A percentile compares a stretch with the other conserved stretches of the same genome.
These are phyloP conservation scores for Lacanobia wlatinum DNA, from an alignment of 2,888 invertebrate species.

Conservation along the genomic window DNA sequence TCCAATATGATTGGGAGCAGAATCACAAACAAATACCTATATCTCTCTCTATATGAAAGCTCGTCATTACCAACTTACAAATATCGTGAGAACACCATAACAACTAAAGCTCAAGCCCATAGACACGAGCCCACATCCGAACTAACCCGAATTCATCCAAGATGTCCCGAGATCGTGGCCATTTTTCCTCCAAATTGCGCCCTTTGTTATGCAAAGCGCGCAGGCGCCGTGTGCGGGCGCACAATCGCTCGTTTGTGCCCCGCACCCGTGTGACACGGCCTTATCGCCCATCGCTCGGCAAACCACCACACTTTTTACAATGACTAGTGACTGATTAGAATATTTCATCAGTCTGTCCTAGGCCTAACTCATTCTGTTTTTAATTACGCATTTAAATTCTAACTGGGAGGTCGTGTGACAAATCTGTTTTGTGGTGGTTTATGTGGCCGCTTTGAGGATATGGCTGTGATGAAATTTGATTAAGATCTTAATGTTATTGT, in stretches of 20 bases:
- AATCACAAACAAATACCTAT: not conserved
- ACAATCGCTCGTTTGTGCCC: conserved; percentile 85
- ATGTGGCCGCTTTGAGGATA: conserved; percentile 31
- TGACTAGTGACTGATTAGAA: conserved; percentile 88
- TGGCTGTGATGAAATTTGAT: conserved; percentile 55
- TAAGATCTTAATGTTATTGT: conserved; percentile 56
- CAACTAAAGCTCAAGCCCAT: conserved; percentile 36
- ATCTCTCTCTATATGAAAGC: not conserved
- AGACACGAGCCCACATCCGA: conserved; percentile 76
- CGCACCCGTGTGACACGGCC: conserved; percentile 83
- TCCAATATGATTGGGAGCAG: too few relatives aligned
- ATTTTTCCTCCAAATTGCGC: conserved; percentile 90
- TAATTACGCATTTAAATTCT: conserved; percentile 78
- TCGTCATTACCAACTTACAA: conserved; percentile 2
- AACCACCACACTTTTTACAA: conserved; percentile 83
- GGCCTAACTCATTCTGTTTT: conserved; percentile 77
- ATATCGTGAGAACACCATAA: conserved; percentile 39
- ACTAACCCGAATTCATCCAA: conserved; percentile 75
- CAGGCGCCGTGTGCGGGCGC: conserved; percentile 89
- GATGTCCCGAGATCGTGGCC: conserved; percentile 85
- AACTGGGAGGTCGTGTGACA: conserved; percentile 74
- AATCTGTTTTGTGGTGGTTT: conserved; percentile 59
- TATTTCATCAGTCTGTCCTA: conserved; percentile 86
- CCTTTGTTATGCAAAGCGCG: conserved; percentile 91
- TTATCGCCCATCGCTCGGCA: conserved; percentile 84